phyloP scores from a whole-genome alignment of 2,113 vertebrate genomes.

The Pollimyrus isidori region DNA sequence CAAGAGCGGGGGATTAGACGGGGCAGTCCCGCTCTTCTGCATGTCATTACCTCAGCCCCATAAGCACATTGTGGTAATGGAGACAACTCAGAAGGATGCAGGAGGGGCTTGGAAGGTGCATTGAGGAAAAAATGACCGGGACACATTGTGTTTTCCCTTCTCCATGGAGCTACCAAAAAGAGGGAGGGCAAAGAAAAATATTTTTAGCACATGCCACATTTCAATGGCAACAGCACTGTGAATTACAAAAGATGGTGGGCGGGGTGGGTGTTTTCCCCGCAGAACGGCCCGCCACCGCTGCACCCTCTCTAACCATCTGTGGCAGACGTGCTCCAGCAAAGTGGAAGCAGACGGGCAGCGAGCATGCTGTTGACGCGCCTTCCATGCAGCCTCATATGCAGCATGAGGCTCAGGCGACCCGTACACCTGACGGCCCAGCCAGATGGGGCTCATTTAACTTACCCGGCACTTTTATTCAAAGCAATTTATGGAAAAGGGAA shows the following conservation, averaged over 20 bases:
- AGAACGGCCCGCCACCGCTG: constrained; percentile 44
- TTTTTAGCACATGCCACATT: constrained; percentile 64
- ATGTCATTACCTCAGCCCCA: constrained; percentile 51
- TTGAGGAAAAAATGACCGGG: constrained; percentile 63
- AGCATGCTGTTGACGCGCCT: constrained; percentile 67
- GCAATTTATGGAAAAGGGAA: not conserved
- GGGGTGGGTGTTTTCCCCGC: constrained; percentile 33
- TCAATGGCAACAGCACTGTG: constrained; percentile 60
- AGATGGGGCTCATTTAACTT: constrained; percentile 48
- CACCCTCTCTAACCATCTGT: constrained; percentile 65
- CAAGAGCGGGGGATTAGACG: not conserved
- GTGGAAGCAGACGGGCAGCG: constrained; percentile 74
- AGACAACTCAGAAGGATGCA: constrained; percentile 62
- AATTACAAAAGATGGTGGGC: constrained; percentile 53
- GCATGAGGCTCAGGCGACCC: constrained; percentile 56
- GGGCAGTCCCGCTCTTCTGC: constrained; percentile 19
- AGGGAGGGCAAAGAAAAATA: constrained; percentile 19
- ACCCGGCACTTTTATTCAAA: constrained; percentile 33
- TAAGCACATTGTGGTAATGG: constrained; percentile 58
- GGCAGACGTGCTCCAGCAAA: constrained; percentile 69
- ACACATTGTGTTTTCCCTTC: constrained; percentile 52
- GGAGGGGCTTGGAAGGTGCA: constrained; percentile 57
- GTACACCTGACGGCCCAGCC: constrained; percentile 51
- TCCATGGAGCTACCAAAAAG: constrained; percentile 50
- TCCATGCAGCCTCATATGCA: constrained; percentile 56